phyloP scores from a whole-genome alignment of 2,113 vertebrate genomes.

The Rallus limicola region DNA sequence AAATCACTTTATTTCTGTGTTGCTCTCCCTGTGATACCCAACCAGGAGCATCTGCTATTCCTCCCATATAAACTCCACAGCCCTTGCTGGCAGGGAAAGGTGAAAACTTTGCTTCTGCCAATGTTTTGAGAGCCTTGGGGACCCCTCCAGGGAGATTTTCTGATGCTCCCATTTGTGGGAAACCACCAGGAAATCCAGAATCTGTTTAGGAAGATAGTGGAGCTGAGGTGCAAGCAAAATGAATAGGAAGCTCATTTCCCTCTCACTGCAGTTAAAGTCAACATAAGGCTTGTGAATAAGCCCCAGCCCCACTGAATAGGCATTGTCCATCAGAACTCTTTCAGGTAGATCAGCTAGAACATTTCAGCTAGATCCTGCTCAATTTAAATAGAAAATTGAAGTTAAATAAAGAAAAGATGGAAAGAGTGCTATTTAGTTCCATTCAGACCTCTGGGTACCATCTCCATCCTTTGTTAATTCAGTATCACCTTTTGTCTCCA shows the following conservation, averaged over 20 bases:
- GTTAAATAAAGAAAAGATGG: constrained; percentile 44
- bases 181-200: constrained; percentile 18
- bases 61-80: not conserved
- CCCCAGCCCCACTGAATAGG: not conserved
- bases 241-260: constrained; percentile 51
- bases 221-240: constrained; percentile 1
- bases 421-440: not conserved
- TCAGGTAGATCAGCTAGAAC: not conserved
- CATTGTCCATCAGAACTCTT: constrained; percentile 61
- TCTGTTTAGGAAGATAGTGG: constrained; percentile 1
- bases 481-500: not conserved
- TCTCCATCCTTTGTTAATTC: constrained; percentile 23
- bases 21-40: not conserved
- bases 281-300: constrained; percentile 13
- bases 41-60: not conserved
- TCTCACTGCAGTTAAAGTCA: not conserved
- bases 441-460: constrained; percentile 17
- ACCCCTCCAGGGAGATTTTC: not conserved
- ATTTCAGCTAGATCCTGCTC: constrained; percentile 44
- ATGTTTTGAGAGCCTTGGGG: not conserved
- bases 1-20: not conserved
- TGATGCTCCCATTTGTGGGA: not conserved
- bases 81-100: not conserved
- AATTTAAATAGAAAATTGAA: constrained; percentile 63
- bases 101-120: not conserved